Evolutionary conservation across 1,140 invertebrate genomes (phyloP).

Genomic region (Tetragonula clypearis): DNA sequence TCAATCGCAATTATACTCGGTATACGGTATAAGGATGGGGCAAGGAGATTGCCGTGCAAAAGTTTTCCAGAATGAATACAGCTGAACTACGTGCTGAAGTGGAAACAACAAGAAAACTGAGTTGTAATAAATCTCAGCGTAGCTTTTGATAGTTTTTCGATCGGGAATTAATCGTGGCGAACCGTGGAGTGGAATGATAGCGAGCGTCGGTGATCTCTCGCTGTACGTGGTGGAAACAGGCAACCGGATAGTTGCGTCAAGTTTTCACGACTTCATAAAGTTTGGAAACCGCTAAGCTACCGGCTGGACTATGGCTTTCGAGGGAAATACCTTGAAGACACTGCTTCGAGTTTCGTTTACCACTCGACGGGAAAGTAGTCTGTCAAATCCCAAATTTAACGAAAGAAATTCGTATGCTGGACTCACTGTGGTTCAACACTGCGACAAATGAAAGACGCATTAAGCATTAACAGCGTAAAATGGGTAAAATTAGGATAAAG

Average conservation of each 20-base stretch:
- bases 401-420: no score
- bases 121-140: not conserved
- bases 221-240: not conserved
- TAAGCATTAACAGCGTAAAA: no score
- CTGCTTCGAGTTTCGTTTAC: not conserved
- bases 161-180: not conserved
- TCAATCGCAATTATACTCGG: no score
- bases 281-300: constrained; percentile 17
- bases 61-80: not conserved
- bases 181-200: not conserved
- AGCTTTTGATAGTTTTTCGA: not conserved
- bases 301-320: not conserved
- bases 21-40: no score
- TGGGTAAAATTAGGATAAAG: no score
- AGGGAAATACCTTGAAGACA: constrained; percentile 19
- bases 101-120: not conserved
- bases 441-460: no score
- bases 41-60: not conserved
- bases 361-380: not conserved
- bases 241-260: constrained; percentile 32
- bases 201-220: not conserved
- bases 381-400: no score
- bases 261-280: constrained; percentile 23
- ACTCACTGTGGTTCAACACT: no score
- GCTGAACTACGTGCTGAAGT: not conserved